These are phyloP conservation scores for Schlechtendalia chinensis DNA, from an alignment of 1,140 invertebrate species.

Conservation along the genomic window DNA sequence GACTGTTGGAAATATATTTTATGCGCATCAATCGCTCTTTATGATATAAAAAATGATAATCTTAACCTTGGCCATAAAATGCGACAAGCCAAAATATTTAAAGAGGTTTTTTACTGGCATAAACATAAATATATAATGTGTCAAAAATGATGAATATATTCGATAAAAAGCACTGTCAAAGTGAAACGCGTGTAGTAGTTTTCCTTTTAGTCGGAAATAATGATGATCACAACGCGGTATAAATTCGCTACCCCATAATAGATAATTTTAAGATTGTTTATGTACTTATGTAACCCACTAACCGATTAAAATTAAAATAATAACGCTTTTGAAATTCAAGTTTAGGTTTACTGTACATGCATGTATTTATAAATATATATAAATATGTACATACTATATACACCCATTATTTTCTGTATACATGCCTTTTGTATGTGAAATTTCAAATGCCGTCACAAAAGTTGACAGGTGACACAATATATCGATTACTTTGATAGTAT, in stretches of 20 bases:
- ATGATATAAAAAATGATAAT: too few species aligned
- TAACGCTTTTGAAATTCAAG: constrained; percentile 5
- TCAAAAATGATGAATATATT: constrained; percentile 8
- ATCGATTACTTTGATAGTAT: constrained; percentile 8
- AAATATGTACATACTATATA: background rate
- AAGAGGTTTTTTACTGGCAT: background rate
- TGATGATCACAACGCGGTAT: background rate
- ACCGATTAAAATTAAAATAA: background rate
- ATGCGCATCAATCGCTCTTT: too few species aligned
- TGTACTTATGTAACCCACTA: background rate
- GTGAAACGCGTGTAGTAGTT: background rate
- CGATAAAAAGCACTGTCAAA: background rate
- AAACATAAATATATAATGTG: background rate
- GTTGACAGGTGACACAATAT: constrained; percentile 39
- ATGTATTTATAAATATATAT: background rate
- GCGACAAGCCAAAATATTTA: background rate
- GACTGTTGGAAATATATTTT: too few species aligned
- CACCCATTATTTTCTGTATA: background rate
- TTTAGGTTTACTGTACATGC: background rate
- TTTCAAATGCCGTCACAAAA: constrained; percentile 11
- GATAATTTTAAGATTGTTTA: background rate
- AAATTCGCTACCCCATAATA: too few species aligned
- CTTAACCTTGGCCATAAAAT: background rate
- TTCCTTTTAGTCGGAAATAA: background rate
- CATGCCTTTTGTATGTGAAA: background rate